A percentile compares a stretch with the other conserved stretches of the same genome.
Evolutionary conservation across 2,113 vertebrate genomes (phyloP).

Genomic region (Aspidoscelis tigris): DNA sequence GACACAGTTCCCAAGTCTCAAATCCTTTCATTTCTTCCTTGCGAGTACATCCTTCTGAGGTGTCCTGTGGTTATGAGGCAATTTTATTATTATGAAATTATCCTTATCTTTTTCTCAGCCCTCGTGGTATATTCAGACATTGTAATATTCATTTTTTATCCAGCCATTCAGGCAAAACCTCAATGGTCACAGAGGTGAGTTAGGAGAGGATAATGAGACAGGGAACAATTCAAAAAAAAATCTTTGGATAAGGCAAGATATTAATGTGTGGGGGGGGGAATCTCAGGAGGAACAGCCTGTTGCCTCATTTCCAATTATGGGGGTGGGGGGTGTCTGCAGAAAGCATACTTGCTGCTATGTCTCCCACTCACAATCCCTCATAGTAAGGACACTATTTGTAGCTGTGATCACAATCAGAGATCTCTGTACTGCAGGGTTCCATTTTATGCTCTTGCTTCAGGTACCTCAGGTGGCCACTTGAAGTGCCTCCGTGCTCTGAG

Average conservation of each 20-base stretch:
- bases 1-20: not conserved
- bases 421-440: no score
- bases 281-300: not conserved
- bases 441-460: no score
- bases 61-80: not conserved
- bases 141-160: not conserved
- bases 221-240: accelerated
- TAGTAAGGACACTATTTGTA: no score
- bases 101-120: not conserved
- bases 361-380: no score
- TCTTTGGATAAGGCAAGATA: not conserved
- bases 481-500: no score
- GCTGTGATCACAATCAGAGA: no score
- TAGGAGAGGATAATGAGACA: not conserved
- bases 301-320: not conserved
- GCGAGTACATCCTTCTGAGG: not conserved
- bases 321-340: accelerated
- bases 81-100: not conserved
- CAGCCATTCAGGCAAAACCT: not conserved
- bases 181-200: not conserved
- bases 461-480: no score
- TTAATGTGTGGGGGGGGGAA: not conserved
- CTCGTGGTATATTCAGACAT: not conserved
- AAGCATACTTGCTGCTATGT: not conserved
- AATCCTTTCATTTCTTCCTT: not conserved